These are phyloP conservation scores for Heliconius hewitsoni DNA, from an alignment of 1,140 invertebrate species.

Conservation along the genomic window DNA sequence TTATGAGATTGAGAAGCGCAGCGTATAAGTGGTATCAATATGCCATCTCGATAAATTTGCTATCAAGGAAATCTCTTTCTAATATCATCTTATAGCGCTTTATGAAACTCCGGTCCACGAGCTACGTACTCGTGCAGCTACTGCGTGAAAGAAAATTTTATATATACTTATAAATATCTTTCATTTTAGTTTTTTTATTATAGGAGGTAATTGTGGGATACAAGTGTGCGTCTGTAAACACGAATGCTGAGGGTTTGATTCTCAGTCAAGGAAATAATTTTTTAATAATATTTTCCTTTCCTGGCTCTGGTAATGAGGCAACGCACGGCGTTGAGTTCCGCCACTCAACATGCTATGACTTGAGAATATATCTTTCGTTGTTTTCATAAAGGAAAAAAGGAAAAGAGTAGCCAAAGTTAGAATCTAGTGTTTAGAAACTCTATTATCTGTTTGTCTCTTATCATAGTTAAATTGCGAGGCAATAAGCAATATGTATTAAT, in stretches of 20 bases:
- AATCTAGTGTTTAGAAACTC: too few relatives aligned
- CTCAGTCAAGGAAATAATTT: not conserved
- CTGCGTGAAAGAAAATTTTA: not conserved
- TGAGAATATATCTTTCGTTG: too few relatives aligned
- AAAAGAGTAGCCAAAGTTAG: too few relatives aligned
- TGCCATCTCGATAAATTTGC: constrained; percentile 47
- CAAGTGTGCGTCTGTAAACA: not conserved
- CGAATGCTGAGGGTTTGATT: not conserved
- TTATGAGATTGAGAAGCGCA: constrained; percentile 6
- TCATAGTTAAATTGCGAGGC: too few relatives aligned
- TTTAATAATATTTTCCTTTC: not conserved
- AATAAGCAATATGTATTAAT: too few relatives aligned
- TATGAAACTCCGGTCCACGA: constrained; percentile 28
- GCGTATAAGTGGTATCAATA: constrained; percentile 37
- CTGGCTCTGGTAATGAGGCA: not conserved
- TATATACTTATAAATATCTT: not conserved
- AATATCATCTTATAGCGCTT: constrained; percentile 56
- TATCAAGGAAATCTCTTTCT: constrained; percentile 58
- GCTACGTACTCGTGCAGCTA: not conserved
- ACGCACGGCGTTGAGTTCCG: not conserved
- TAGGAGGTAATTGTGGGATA: too few relatives aligned
- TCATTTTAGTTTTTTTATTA: too few relatives aligned
- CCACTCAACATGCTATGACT: not conserved
- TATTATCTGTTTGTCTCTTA: too few relatives aligned
- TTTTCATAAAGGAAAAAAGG: too few relatives aligned